Evolutionary conservation across 2,888 invertebrate species (phyloP).

Genomic region (Netelia inedita): DNA sequence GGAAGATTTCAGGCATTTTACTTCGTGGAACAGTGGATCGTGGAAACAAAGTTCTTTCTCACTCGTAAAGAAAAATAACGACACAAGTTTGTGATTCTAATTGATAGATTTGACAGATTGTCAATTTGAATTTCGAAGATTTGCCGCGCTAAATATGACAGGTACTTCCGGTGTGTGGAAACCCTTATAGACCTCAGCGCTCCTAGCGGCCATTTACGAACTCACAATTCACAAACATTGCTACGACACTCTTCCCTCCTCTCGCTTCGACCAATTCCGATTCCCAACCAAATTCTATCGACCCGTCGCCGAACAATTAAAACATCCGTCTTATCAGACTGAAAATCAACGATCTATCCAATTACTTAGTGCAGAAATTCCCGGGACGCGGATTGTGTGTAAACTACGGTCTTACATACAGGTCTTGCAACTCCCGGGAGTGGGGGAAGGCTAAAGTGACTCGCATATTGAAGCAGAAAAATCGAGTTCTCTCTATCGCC

Average conservation of each 20-base stretch:
- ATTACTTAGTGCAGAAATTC: background rate
- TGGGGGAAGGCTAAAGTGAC: too few species aligned
- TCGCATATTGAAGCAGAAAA: too few species aligned
- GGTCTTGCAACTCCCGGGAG: too few species aligned
- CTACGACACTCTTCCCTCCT: background rate
- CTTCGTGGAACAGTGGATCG: conserved; percentile 98
- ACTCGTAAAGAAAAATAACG: conserved; percentile 86
- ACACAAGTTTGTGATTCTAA: background rate
- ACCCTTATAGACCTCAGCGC: too few species aligned
- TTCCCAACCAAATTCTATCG: background rate
- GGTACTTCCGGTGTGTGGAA: too few species aligned
- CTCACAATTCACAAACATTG: background rate
- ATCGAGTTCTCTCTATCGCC: too few species aligned
- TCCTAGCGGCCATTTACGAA: too few species aligned
- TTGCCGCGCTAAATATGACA: background rate
- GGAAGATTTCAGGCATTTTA: conserved; percentile 95
- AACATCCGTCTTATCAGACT: background rate
- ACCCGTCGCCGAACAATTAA: background rate
- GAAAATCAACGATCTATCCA: background rate
- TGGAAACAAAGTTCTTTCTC: conserved; percentile 98
- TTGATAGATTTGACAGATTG: background rate
- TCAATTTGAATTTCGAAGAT: background rate
- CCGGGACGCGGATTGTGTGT: background rate
- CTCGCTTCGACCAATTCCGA: background rate
- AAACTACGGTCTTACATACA: too few species aligned